Evolutionary conservation across 2,113 vertebrate genomes (phyloP), one percentile per base, ranked within the genome.

Genomic region (Neolamprologus devosi): DNA sequence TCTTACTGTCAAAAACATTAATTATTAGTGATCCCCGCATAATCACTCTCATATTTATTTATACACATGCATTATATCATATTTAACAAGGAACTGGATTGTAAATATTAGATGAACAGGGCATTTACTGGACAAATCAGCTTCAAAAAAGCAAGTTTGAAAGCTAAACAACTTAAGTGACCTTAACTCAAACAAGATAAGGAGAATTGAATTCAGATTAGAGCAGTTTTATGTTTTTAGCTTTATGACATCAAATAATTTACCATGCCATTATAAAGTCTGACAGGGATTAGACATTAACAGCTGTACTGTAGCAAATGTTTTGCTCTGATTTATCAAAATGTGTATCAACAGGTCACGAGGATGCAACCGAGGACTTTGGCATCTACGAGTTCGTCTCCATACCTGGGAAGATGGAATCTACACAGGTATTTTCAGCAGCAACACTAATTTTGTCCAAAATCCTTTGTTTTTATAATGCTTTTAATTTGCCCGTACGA

Each of bases 361-460:
- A 99, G 95, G 98, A 97, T 93, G 98, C 98, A 85, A 95, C 96
- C 6, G 97, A 98, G 94, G 98, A 99, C 94, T 99, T 99, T 89
- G 98, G 98, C 60, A 98, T 99, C 92, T 99, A 99, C 40, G 98
- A 99, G 94, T 99, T 99, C 94, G 96, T 99, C 37, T 93, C 97
- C 84, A 96, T 98, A 93, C 97, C 98, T 49, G 97, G 97, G 83
- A 95, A 95, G 94, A 94, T 96, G 87, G 96, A 95, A 28, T 96
- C 96, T 33, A 93, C 97, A 53, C 97, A 96, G 97, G 98, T 99
- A 94, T 88, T 88, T 49, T 12, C 4, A 40, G 5, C 12, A 17
- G 6, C 17, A 84, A 42, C 17, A 19, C 30, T 26, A 8, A 51
- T 78, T 78, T 33, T 51, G 10, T 75, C 21, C 13, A 11, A 33